Conservation (phyloP, 2,797 vertebrate species). For the Dipus sagitta region DNA sequence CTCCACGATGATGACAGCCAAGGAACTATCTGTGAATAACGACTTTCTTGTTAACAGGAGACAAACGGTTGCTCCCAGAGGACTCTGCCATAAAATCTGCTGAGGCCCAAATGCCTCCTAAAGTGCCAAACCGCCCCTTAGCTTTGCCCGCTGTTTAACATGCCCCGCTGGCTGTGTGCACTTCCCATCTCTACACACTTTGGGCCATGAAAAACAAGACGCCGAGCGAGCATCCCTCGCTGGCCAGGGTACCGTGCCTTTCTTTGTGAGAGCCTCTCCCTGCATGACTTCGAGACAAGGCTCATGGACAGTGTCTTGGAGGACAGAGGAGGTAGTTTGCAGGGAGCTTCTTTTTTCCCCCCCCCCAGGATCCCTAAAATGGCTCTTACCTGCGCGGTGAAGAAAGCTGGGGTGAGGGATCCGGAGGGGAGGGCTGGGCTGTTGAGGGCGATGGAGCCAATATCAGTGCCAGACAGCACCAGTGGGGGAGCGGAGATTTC, state of each 20-base stretch:
- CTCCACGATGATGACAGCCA: accelerated
- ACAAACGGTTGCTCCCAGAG: not conserved
- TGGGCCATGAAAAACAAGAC: not conserved
- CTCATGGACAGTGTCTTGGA: not conserved
- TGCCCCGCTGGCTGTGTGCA: not conserved
- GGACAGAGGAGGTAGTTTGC: not conserved
- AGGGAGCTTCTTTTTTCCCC: no score
- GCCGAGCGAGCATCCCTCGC: not conserved
- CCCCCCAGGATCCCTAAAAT: accelerated
- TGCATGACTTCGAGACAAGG: not conserved
- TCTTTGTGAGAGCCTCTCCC: not conserved
- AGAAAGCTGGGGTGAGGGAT: slow-evolving; percentile 96
- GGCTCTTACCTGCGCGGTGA: slow-evolving; percentile 94
- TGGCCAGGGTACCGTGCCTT: not conserved
- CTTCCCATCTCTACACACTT: not conserved
- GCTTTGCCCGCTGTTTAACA: not conserved
- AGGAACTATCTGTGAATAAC: accelerated
- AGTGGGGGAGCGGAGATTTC: slow-evolving; percentile 94
- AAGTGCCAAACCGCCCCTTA: slow-evolving; percentile 26
- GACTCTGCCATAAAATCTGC: slow-evolving; percentile 21
- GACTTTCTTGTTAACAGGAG: slow-evolving; percentile 43
- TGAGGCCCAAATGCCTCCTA: slow-evolving; percentile 20
- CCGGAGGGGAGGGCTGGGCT: slow-evolving; percentile 96
- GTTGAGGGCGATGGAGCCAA: slow-evolving; percentile 96
- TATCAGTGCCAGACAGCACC: slow-evolving; percentile 93